Percentiles rank a stretch among this genome's conserved stretches.
Conservation (phyloP, 1,140 invertebrate genomes). For the Eciton burchellii region DNA sequence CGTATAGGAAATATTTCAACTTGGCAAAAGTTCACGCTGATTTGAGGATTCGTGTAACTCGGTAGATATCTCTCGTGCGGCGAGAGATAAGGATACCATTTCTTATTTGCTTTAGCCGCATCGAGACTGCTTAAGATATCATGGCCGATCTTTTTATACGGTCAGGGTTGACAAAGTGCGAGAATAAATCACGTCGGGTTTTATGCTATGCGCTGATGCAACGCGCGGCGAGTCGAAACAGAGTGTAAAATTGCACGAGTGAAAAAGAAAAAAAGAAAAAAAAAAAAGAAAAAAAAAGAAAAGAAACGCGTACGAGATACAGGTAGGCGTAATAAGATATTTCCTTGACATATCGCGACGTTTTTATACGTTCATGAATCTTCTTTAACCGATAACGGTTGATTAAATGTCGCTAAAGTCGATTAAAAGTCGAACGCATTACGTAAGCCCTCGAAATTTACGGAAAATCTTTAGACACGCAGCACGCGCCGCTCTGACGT, state of each 20-base stretch:
- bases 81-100: constrained; percentile 61
- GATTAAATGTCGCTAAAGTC: not conserved
- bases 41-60: constrained; percentile 40
- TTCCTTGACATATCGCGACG: not conserved
- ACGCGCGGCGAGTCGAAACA: not conserved
- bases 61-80: constrained; percentile 58
- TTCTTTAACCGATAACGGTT: not conserved
- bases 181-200: constrained; percentile 48
- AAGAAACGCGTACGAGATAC: not conserved
- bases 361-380: not conserved
- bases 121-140: constrained; percentile 42
- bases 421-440: not conserved
- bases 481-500: too few relatives aligned
- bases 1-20: constrained; percentile 20
- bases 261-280: not conserved
- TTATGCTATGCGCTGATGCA: constrained; percentile 11
- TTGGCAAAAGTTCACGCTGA: not conserved
- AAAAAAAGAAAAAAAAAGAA: not conserved
- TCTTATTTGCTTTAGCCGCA: constrained; percentile 63
- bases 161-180: constrained; percentile 52
- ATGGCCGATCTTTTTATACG: constrained; percentile 45
- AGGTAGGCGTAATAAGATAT: too few relatives aligned
- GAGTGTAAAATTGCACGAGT: not conserved
- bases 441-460: not conserved
- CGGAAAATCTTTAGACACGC: not conserved